phyloP scores from a whole-genome alignment of 2,888 invertebrate genomes.

The Nebria salina region DNA sequence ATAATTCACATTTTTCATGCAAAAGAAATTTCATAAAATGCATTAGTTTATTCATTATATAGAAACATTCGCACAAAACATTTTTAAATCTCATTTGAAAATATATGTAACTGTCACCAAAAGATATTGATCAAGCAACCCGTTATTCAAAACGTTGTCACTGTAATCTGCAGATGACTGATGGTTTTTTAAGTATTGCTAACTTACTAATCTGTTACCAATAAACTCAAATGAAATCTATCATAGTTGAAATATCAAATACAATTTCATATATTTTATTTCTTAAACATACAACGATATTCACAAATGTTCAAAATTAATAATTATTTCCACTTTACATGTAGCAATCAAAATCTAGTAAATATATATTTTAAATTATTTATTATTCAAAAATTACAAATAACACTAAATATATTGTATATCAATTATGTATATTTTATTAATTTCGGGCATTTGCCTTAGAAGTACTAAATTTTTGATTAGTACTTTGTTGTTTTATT shows the following conservation, averaged over 20 bases:
- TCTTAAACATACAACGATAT: too few relatives aligned
- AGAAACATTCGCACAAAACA: neutral
- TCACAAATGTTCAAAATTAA: too few relatives aligned
- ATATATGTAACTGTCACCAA: neutral
- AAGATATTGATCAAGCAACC: neutral
- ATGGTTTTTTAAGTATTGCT: conserved; percentile 41
- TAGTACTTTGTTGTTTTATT: too few relatives aligned
- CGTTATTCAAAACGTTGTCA: conserved; percentile 18
- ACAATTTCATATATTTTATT: neutral
- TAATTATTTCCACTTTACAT: too few relatives aligned
- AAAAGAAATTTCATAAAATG: neutral
- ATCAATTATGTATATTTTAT: too few relatives aligned
- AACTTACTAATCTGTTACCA: conserved; percentile 6
- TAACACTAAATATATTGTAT: too few relatives aligned
- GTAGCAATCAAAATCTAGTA: too few relatives aligned
- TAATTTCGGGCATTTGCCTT: too few relatives aligned
- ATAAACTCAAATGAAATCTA: neutral
- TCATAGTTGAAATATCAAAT: neutral
- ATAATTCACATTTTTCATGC: neutral
- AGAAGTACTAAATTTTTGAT: too few relatives aligned
- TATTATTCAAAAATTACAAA: too few relatives aligned
- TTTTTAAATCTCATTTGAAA: neutral
- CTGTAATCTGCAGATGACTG: conserved; percentile 39
- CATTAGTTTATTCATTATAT: neutral
- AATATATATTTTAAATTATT: too few relatives aligned